These are phyloP conservation scores for Slavum lentiscoides DNA, from an alignment of 2,888 invertebrate species.

Conservation along the genomic window DNA sequence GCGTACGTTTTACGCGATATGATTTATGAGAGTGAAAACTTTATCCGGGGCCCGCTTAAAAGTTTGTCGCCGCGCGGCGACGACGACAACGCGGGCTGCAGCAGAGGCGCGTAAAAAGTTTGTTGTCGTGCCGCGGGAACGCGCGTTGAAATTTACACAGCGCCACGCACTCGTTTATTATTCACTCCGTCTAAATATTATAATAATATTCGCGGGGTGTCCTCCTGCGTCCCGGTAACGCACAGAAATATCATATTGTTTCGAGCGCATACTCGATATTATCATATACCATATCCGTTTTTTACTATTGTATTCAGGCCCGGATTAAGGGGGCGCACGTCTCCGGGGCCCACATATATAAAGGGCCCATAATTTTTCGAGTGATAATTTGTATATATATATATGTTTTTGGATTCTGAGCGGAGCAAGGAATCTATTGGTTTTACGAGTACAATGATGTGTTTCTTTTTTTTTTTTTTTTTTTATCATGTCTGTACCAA, in stretches of 20 bases:
- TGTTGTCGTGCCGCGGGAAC: slow-evolving; percentile 55
- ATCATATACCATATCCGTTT: too few relatives aligned
- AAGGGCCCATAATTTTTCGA: too few relatives aligned
- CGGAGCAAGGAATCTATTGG: too few relatives aligned
- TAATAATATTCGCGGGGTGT: not conserved
- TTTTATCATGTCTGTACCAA: too few relatives aligned
- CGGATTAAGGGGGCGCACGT: too few relatives aligned
- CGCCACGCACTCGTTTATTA: not conserved
- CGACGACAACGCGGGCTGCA: not conserved
- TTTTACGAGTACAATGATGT: too few relatives aligned
- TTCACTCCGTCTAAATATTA: not conserved
- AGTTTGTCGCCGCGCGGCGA: slow-evolving; percentile 59
- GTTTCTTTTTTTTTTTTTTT: too few relatives aligned
- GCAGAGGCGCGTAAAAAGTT: not conserved
- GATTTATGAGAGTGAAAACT: slow-evolving; percentile 47
- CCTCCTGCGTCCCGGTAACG: not conserved
- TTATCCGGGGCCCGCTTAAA: slow-evolving; percentile 28
- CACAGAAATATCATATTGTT: not conserved
- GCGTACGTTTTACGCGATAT: not conserved
- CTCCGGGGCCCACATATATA: too few relatives aligned
- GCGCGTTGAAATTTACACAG: slow-evolving; percentile 22
- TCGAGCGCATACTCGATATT: too few relatives aligned
- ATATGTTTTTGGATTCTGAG: too few relatives aligned
- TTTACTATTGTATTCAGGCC: too few relatives aligned
- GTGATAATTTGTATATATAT: too few relatives aligned